Base-by-base conservation (phyloP, 2,888 invertebrate species). In the Drosophila neoperkinsi region DNA sequence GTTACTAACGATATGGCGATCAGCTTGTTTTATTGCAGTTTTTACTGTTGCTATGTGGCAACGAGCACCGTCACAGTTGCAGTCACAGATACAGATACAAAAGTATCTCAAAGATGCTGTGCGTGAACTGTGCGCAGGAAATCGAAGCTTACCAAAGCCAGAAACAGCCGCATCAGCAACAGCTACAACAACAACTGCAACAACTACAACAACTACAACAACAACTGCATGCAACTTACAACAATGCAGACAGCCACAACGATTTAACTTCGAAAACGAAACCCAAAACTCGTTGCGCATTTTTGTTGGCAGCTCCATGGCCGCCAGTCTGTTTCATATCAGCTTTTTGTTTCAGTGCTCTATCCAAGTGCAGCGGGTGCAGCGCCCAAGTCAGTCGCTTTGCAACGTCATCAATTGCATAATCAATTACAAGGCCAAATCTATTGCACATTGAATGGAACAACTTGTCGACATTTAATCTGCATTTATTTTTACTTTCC, bases 201-300 rank as follows among this genome's bases (percentile, higher is more conserved):
- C 25, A 46, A 30, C 28, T 28, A 4, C 36, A 36, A 6, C 38
- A 59, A 21, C 30, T 46, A n/a, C 51, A 50, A 30, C 52, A 56
- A 38, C 46, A 28, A 41, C 36, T 34, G 31, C 59, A 56, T 56
- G 30, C 59, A 50, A 25, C 58, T 25, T 21, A 56, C 28, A 33
- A 76, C 55, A 55, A 55, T 51, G 36, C 63, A 78, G 68, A 51
- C 75, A 64, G 58, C 61, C 76, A 66, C 67, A 80, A 66, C 65
- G 71, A 76, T 69, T 71, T 63, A 78, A 71, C 63, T 72, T 67
- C 72, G 72, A 81, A 72, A 79, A 77, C 59, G 81, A 81, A 79
- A 79, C 73, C 81, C 72, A 81, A 79, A 79, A 79, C 81, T 70
- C 74, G 79, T 81, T 79, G 79, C 68, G 65, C 77, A 76, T 71